Conservation (phyloP, 2,888 invertebrate genomes). For the Agapostemon virescens region DNA sequence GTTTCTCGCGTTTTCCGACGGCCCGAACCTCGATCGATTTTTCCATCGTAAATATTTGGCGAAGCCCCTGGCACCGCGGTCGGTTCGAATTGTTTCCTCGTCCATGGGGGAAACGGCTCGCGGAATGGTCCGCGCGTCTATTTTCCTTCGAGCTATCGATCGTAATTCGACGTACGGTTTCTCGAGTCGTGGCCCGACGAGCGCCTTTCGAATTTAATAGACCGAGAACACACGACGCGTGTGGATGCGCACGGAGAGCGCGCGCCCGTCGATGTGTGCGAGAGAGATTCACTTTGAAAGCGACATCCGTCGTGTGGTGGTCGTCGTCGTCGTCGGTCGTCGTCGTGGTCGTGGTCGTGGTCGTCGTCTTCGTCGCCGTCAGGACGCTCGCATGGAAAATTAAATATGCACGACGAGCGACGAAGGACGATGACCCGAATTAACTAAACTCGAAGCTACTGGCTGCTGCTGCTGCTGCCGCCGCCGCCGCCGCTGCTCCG, state of each 20-base stretch:
- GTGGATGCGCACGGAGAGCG: slow-evolving; percentile 27
- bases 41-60: slow-evolving; percentile 46
- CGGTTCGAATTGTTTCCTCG: slow-evolving; percentile 21
- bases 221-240: slow-evolving; percentile 34
- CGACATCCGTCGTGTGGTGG: slow-evolving; percentile 34
- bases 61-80: slow-evolving; percentile 5
- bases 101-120: neutral
- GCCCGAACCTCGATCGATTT: slow-evolving; percentile 50
- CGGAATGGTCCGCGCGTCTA: neutral
- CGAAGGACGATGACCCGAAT: slow-evolving; percentile 73
- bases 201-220: slow-evolving; percentile 48
- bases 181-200: slow-evolving; percentile 25
- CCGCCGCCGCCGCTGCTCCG: slow-evolving; percentile 50
- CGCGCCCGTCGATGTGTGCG: slow-evolving; percentile 38
- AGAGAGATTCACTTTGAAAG: slow-evolving; percentile 54
- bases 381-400: slow-evolving; percentile 58
- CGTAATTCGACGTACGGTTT: slow-evolving; percentile 43
- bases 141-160: slow-evolving; percentile 31
- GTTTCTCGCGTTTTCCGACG: slow-evolving; percentile 29
- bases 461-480: slow-evolving; percentile 54
- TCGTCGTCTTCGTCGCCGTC: slow-evolving; percentile 18
- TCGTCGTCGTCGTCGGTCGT: slow-evolving; percentile 2
- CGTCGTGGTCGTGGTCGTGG: neutral
- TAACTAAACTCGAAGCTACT: slow-evolving; percentile 67
- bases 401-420: slow-evolving; percentile 61